These are phyloP conservation scores for Australoheros facetus DNA, from an alignment of 2,797 vertebrate species.

Conservation along the genomic window DNA sequence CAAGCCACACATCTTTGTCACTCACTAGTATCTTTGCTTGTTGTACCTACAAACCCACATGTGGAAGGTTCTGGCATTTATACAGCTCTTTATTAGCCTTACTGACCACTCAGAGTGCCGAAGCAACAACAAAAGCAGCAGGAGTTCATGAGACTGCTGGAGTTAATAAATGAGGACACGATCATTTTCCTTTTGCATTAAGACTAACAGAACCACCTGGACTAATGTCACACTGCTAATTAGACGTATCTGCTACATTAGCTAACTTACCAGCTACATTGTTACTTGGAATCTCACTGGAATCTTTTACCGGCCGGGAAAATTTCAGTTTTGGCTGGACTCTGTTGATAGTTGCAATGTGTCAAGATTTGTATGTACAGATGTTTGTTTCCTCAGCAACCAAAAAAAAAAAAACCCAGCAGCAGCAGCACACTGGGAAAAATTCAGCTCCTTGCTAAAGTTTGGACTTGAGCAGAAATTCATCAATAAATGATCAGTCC, in stretches of 20 bases:
- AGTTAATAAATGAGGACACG: not conserved
- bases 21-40: not conserved
- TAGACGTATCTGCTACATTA: accelerated
- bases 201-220: not conserved
- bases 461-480: no score
- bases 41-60: no score
- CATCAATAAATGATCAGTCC: no score
- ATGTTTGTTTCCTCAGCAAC: not conserved
- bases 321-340: not conserved
- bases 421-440: no score
- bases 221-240: accelerated
- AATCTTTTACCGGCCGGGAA: accelerated
- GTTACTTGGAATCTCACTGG: not conserved
- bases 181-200: not conserved
- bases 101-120: not conserved
- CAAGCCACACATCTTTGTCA: not conserved
- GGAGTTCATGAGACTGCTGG: not conserved
- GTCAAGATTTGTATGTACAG: not conserved
- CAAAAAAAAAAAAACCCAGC: no score
- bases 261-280: accelerated
- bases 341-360: not conserved
- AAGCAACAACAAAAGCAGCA: no score
- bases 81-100: not conserved
- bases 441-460: no score
- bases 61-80: no score